A percentile compares a stretch with the other conserved stretches of the same genome.
phyloP scores from a whole-genome alignment of 2,888 invertebrate genomes.

The Uloborus plumipes region DNA sequence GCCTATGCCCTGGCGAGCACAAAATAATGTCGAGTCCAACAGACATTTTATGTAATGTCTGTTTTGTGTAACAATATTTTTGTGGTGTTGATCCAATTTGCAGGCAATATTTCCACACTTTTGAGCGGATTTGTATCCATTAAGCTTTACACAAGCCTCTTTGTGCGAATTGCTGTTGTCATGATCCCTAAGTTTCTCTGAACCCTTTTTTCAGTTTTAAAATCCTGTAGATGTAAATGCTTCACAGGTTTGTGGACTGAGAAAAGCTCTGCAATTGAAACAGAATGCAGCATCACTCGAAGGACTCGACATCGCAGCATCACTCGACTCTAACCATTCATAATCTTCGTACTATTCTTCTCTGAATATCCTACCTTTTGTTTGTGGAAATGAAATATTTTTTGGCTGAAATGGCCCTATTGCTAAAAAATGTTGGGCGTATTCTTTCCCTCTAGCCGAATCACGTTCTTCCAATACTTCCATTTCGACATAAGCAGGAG shows the following conservation, averaged over 20 bases:
- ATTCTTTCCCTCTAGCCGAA: not conserved
- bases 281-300: not conserved
- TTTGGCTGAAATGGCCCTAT: not conserved
- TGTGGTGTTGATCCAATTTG: not conserved
- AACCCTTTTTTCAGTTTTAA: not conserved
- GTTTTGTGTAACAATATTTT: too few species aligned
- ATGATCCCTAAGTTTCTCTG: not conserved
- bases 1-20: not conserved
- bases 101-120: not conserved
- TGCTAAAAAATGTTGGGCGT: not conserved
- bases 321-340: not conserved
- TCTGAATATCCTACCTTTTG: not conserved
- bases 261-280: not conserved
- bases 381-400: not conserved
- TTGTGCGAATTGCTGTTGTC: not conserved
- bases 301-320: not conserved
- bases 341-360: not conserved
- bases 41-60: not conserved
- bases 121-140: not conserved
- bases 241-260: not conserved
- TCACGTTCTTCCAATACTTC: not conserved
- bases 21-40: too few species aligned
- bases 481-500: too few species aligned
- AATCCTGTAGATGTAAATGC: not conserved
- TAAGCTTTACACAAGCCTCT: not conserved